These are phyloP conservation scores for Platycheirus rosarum DNA, from an alignment of 2,888 invertebrate genomes.

Conservation along the genomic window DNA sequence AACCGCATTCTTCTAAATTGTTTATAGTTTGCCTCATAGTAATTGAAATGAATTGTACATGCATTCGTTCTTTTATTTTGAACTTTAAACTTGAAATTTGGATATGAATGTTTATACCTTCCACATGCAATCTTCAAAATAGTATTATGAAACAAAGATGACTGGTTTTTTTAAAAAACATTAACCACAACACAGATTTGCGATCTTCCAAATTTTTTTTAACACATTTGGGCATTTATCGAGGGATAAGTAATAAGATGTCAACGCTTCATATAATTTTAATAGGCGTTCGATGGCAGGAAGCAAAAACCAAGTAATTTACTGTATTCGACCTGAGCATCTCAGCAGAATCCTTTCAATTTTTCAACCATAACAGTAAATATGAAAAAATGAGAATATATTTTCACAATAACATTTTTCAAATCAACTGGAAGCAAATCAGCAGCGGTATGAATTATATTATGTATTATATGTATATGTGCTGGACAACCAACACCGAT, in stretches of 20 bases:
- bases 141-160: no score
- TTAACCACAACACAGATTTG: neutral
- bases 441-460: conserved; percentile 6
- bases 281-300: conserved; percentile 19
- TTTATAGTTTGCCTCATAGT: neutral
- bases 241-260: conserved; percentile 2
- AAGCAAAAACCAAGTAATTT: conserved; percentile 17
- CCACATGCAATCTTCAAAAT: no score
- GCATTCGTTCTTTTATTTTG: conserved; percentile 12
- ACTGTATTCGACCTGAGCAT: conserved; percentile 36
- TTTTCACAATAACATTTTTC: conserved; percentile 27
- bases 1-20: neutral
- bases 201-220: conserved; percentile 2
- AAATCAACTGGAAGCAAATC: conserved; percentile 10
- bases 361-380: conserved; percentile 19
- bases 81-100: conserved; percentile 19
- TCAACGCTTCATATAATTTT: conserved; percentile 21
- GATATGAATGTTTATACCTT: conserved; percentile 5
- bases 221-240: conserved; percentile 8
- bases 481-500: conserved; percentile 8
- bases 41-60: neutral
- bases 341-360: conserved; percentile 28
- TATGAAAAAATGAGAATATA: conserved; percentile 24
- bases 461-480: conserved; percentile 16
- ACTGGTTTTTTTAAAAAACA: no score